Conservation (phyloP, 2,888 invertebrate species). For the Drosophila neotestacea region DNA sequence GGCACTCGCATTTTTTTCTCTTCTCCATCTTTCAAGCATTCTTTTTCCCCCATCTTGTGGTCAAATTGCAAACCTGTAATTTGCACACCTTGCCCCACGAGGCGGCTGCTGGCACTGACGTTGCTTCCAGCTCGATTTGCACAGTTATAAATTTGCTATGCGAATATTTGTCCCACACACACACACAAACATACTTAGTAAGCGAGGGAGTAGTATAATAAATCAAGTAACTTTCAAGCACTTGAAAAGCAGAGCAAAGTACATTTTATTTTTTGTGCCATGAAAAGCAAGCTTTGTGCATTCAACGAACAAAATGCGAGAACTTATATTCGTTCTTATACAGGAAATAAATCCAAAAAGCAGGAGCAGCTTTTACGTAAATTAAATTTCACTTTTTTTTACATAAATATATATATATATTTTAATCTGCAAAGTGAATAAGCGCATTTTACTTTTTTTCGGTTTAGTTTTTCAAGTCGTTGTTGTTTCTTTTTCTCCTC, state of each 20-base stretch:
- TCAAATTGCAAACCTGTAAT: conserved; percentile 72
- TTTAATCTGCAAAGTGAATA: conserved; percentile 77
- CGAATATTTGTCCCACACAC: conserved; percentile 65
- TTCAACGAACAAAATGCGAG: conserved; percentile 37
- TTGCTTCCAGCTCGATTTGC: conserved; percentile 49
- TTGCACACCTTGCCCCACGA: conserved; percentile 59
- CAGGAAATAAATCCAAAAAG: conserved; percentile 44
- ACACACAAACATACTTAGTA: conserved; percentile 18
- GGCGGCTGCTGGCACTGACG: conserved; percentile 47
- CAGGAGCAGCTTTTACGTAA: conserved; percentile 72
- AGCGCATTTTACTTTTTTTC: conserved; percentile 62
- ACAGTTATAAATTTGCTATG: conserved; percentile 63
- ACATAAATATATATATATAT: conserved; percentile 37
- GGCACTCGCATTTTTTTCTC: conserved; percentile 16
- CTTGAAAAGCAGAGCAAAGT: conserved; percentile 71
- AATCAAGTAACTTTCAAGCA: conserved; percentile 79
- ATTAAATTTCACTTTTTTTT: conserved; percentile 70
- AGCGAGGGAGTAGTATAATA: conserved; percentile 62
- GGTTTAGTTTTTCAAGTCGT: conserved; percentile 32
- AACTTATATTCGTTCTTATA: conserved; percentile 20
- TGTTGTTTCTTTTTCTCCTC: conserved; percentile 24
- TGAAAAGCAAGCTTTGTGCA: conserved; percentile 58
- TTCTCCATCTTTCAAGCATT: conserved; percentile 14
- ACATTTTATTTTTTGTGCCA: conserved; percentile 36
- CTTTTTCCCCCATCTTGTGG: conserved; percentile 46